A percentile compares a stretch with the other conserved stretches of the same genome.
These are phyloP conservation scores for Odontocolon sp. DNA, from an alignment of 2,888 invertebrate genomes.

Conservation along the genomic window DNA sequence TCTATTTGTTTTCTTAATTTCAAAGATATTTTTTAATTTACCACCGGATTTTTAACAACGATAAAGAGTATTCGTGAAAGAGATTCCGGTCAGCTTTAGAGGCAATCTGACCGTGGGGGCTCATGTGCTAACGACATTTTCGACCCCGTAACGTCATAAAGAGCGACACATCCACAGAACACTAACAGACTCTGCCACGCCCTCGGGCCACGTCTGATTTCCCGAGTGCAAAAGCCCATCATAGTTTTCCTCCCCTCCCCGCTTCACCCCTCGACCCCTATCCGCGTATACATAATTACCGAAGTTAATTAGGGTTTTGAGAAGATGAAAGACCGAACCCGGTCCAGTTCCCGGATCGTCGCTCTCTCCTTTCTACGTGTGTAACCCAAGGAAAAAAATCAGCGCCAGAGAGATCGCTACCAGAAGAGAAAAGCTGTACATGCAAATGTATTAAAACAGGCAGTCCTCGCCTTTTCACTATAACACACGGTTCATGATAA, in stretches of 20 bases:
- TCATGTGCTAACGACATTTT: conserved; percentile 4
- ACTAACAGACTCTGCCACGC: background rate
- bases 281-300: conserved; percentile 69
- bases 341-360: conserved; percentile 1
- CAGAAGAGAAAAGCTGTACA: no score
- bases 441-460: conserved; percentile 56
- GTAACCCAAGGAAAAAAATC: background rate
- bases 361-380: conserved; percentile 20
- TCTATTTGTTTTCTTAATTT: no score
- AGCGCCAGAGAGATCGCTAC: no score
- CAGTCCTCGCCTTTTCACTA: background rate
- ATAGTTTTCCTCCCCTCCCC: background rate
- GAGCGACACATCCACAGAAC: background rate
- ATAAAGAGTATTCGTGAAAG: background rate
- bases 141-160: background rate
- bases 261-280: conserved; percentile 21
- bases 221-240: conserved; percentile 9
- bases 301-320: conserved; percentile 71
- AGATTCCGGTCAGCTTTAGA: background rate
- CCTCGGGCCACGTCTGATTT: conserved; percentile 6
- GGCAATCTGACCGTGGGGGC: background rate
- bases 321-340: conserved; percentile 68
- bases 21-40: background rate
- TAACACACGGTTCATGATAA: conserved; percentile 12
- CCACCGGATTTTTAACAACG: no score